Conservation (phyloP, 2,113 vertebrate species). For the Nothobranchius kuhntae region DNA sequence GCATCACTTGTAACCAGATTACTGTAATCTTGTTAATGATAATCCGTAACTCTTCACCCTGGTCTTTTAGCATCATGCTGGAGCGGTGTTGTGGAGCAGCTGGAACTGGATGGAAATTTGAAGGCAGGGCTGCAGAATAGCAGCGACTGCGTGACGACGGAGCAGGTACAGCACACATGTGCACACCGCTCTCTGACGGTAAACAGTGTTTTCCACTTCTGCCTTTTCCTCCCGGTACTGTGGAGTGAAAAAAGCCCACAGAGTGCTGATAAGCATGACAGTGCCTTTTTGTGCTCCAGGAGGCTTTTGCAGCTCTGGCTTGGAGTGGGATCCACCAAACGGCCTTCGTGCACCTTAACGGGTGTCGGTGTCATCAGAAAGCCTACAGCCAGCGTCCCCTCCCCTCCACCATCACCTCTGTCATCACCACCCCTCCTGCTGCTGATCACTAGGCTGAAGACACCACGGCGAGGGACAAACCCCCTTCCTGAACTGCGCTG, state of each 20-base stretch:
- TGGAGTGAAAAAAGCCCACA: constrained; percentile 41
- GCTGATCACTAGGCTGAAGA: constrained; percentile 38
- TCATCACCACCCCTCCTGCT: constrained; percentile 5
- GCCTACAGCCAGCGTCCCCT: background rate
- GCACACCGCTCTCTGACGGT: constrained; percentile 17
- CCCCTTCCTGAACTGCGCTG: no score
- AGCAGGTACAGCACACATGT: constrained; percentile 13
- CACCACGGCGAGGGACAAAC: constrained; percentile 24
- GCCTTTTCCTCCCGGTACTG: constrained; percentile 28
- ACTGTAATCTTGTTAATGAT: constrained; percentile 70
- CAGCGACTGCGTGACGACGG: constrained; percentile 50
- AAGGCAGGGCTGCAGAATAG: constrained; percentile 18
- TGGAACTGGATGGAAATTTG: constrained; percentile 40
- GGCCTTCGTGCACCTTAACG: constrained; percentile 54
- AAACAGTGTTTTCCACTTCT: constrained; percentile 42
- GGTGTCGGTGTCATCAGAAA: constrained; percentile 36
- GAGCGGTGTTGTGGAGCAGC: constrained; percentile 33
- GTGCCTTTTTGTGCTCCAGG: constrained; percentile 53
- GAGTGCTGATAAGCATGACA: constrained; percentile 66
- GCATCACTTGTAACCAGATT: constrained; percentile 59
- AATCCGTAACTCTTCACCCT: constrained; percentile 53
- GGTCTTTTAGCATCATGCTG: constrained; percentile 43
- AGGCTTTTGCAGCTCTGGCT: constrained; percentile 39
- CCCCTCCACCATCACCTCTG: background rate
- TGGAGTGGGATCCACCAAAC: constrained; percentile 58